phyloP scores from a whole-genome alignment of 2,113 vertebrate genomes.

The Cryptotis parvus region DNA sequence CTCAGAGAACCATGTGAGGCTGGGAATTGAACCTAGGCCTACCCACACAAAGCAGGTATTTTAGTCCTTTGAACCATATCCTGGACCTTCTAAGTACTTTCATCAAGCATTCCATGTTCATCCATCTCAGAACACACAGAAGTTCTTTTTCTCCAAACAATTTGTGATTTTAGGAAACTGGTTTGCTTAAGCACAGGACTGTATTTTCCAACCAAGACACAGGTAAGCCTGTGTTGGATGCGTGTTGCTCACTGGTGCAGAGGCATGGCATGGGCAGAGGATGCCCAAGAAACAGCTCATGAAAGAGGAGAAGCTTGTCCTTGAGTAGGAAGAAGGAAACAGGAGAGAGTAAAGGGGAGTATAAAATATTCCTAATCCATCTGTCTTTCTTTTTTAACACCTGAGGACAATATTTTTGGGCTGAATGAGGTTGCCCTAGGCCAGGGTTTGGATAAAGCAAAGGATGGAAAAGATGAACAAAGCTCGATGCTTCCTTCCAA shows the following conservation, averaged over 20 bases:
- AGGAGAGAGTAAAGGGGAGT: not conserved
- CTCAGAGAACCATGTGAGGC: too few relatives aligned
- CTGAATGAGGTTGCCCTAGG: not conserved
- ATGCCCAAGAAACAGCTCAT: not conserved
- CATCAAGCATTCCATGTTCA: not conserved
- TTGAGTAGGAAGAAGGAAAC: not conserved
- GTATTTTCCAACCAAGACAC: not conserved
- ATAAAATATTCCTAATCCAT: not conserved
- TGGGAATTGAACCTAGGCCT: too few relatives aligned
- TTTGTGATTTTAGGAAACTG: not conserved
- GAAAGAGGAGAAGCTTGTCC: not conserved
- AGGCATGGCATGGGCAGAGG: not conserved
- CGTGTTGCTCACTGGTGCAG: not conserved
- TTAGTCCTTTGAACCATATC: too few relatives aligned
- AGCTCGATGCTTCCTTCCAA: constrained; percentile 19
- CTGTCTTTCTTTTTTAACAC: not conserved
- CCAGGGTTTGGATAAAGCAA: not conserved
- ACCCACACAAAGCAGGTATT: too few relatives aligned
- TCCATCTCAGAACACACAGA: not conserved
- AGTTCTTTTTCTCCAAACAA: not conserved
- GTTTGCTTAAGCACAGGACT: not conserved
- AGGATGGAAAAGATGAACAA: not conserved
- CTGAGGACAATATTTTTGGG: not conserved
- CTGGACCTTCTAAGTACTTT: too few relatives aligned
- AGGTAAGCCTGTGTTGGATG: not conserved